A percentile compares a stretch with the other conserved stretches of the same genome.
phyloP scores from a whole-genome alignment of 1,140 invertebrate genomes.

The Drosophila navojoa region DNA sequence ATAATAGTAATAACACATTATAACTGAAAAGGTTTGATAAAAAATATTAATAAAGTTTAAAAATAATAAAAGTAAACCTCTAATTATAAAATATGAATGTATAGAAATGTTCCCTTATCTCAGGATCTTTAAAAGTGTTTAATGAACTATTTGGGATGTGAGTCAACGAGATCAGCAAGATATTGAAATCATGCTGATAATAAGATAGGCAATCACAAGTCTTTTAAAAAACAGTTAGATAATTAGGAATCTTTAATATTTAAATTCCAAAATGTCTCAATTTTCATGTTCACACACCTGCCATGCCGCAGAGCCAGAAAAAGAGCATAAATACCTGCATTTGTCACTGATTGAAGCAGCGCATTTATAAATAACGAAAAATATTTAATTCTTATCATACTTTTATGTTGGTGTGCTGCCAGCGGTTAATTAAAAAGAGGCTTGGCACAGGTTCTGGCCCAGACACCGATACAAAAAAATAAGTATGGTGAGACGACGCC shows the following conservation, averaged over 20 bases:
- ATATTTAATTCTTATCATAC: constrained; percentile 25
- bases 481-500: constrained; percentile 35
- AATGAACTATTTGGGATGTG: too few species aligned
- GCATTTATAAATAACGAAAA: constrained; percentile 20
- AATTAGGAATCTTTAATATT: not conserved
- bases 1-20: too few species aligned
- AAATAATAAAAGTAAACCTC: too few species aligned
- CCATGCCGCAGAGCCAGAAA: not conserved
- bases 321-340: constrained; percentile 14
- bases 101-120: too few species aligned
- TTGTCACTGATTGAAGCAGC: constrained; percentile 34
- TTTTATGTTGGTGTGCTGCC: constrained; percentile 25
- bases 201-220: not conserved
- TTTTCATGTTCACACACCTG: constrained; percentile 30
- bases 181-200: too few species aligned
- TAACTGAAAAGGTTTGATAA: too few species aligned
- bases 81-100: too few species aligned
- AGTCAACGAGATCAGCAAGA: too few species aligned
- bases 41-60: too few species aligned
- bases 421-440: constrained; percentile 72
- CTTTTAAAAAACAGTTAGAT: not conserved
- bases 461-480: constrained; percentile 2
- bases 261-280: constrained; percentile 28
- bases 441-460: constrained; percentile 45
- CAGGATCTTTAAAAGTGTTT: too few species aligned